Base-by-base conservation (phyloP, 2,888 invertebrate species). In the Panopea generosa region DNA sequence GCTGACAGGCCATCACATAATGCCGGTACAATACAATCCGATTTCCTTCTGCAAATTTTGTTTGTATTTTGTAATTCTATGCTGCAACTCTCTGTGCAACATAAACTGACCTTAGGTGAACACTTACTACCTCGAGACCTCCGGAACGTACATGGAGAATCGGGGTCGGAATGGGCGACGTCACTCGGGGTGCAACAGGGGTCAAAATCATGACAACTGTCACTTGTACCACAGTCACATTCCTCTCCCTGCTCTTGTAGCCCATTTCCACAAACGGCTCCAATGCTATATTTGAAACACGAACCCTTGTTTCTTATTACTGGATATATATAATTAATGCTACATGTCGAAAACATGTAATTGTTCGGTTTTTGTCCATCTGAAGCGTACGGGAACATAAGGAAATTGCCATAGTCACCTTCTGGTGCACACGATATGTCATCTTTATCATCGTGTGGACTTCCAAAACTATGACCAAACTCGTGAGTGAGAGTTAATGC, bases 381-480 rank as follows among this genome's bases (percentile, higher is more conserved):
- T 47, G 62, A 74, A 9, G 86, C 73, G 33, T 82, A 83, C 2
- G 89, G 82, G 74, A 83, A 84, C 90, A 90, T 90, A 18, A 90
- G 52, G 71, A 73, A 90, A 66, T 87, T 86, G 1, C 90, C 90
- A 50, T 70, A 77, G 9, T 57, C 40, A 6, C 70, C 77, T 40
- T 65, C 79, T 6, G 87, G 84, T 14, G 80, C 52, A 72, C 89
- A 88, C 3, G 24, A 4, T n/a, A 29, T 9, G n/a, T 77, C 55
- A 16, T 27, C 33, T 0, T 50, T 45, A 14, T 68, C 47, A 63
- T 90, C 90, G 68, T 90, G 90, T 16, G 71, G 72, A 70, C 89
- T 86, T 9, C 91, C 91, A 77, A 91, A 89, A 72, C 82, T 85
- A 71, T 91, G 91, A 16, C 90, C 91, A 9, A 90, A 61, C 71